A percentile compares a stretch with the other conserved stretches of the same genome.
Evolutionary conservation across 2,888 invertebrate species (phyloP).

Genomic region (Alloscopus bannaensis): DNA sequence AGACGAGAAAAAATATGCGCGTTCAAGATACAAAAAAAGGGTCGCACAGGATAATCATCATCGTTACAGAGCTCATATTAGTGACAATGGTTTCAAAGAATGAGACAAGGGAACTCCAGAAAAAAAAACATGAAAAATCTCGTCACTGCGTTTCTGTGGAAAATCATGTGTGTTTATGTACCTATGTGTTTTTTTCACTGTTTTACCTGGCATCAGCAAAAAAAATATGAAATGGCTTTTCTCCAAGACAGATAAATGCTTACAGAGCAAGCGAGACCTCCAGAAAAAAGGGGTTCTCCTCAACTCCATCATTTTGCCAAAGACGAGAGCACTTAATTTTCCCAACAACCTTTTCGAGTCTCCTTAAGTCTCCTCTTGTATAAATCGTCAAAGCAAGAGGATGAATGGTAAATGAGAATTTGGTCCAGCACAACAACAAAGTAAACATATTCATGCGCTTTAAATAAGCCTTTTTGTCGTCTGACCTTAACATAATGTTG

Average conservation of each 20-base stretch:
- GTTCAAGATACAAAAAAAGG: conserved; percentile 10
- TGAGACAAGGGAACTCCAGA: background rate
- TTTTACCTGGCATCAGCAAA: too few species aligned
- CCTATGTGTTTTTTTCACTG: background rate
- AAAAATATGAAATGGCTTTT: too few species aligned
- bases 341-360: background rate
- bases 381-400: background rate
- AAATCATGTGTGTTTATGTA: background rate
- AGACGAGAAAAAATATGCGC: too few species aligned
- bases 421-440: too few species aligned
- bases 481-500: conserved; percentile 15
- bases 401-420: conserved; percentile 8
- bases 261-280: background rate
- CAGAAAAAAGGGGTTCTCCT: background rate
- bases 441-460: too few species aligned
- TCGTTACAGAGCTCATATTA: too few species aligned
- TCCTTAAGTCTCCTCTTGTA: background rate
- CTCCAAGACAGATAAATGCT: too few species aligned
- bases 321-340: background rate
- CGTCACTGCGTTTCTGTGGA: background rate
- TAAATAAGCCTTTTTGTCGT: too few species aligned
- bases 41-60: background rate
- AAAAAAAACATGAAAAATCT: conserved; percentile 6
- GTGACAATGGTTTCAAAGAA: too few species aligned
- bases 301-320: background rate